Percentiles rank a stretch among this genome's conserved stretches.
Conservation (phyloP, 2,888 invertebrate species). For the Octonoba sinensis region DNA sequence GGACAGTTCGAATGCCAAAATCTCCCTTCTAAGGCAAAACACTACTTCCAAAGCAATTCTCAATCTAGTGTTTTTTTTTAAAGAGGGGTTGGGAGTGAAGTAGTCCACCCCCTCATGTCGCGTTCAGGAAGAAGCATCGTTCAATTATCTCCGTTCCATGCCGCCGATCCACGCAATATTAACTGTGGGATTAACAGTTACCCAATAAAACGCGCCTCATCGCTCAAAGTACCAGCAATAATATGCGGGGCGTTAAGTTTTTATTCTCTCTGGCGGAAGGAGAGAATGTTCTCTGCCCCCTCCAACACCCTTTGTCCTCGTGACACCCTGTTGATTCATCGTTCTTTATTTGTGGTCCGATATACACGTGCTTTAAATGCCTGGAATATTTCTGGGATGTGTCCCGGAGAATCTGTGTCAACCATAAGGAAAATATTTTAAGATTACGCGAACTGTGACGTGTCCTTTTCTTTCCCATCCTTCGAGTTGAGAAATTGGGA, state of each 20-base stretch:
- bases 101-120: slow-evolving; percentile 10
- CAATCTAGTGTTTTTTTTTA: neutral
- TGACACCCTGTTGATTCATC: slow-evolving; percentile 62
- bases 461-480: neutral
- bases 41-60: no score
- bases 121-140: slow-evolving; percentile 52
- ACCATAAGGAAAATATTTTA: slow-evolving; percentile 7
- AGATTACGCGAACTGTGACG: neutral
- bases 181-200: slow-evolving; percentile 54
- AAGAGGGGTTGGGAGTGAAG: neutral
- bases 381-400: slow-evolving; percentile 17
- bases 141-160: slow-evolving; percentile 43
- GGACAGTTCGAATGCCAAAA: no score
- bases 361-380: slow-evolving; percentile 52
- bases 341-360: slow-evolving; percentile 61
- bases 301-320: slow-evolving; percentile 10
- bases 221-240: slow-evolving; percentile 47
- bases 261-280: slow-evolving; percentile 9
- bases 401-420: neutral
- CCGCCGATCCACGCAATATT: slow-evolving; percentile 25
- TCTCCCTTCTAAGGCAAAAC: no score
- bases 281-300: slow-evolving; percentile 5
- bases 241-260: slow-evolving; percentile 37
- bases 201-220: slow-evolving; percentile 48
- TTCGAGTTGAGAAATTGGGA: neutral